Conservation (phyloP, 2,888 invertebrate genomes). For the Eulithis testata region DNA sequence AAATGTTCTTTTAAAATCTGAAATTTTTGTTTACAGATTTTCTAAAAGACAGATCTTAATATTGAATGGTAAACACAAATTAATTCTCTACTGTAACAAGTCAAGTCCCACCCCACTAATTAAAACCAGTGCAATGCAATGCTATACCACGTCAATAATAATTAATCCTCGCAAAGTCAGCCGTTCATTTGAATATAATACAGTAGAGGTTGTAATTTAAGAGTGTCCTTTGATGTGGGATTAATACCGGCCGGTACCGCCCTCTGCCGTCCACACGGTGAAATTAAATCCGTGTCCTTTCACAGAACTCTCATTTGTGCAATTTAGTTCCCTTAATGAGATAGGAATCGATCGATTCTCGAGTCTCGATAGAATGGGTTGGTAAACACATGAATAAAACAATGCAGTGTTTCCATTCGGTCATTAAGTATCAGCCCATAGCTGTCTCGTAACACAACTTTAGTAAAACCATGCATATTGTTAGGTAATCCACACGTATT, state of each 20-base stretch:
- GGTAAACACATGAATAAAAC: slow-evolving; percentile 17
- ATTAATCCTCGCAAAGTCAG: slow-evolving; percentile 55
- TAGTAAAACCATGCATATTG: no score
- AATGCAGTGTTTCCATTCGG: slow-evolving; percentile 5
- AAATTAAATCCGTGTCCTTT: slow-evolving; percentile 77
- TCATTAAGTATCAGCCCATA: not conserved
- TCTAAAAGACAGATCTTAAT: not conserved
- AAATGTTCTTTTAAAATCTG: no score
- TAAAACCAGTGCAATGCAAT: slow-evolving; percentile 43
- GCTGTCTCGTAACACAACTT: not conserved
- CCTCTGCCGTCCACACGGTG: slow-evolving; percentile 55
- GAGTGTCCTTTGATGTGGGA: slow-evolving; percentile 79
- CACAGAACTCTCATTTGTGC: slow-evolving; percentile 69
- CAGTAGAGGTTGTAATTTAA: slow-evolving; percentile 66
- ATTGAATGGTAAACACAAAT: not conserved
- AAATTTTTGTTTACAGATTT: no score
- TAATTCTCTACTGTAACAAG: slow-evolving; percentile 11
- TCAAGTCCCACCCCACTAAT: slow-evolving; percentile 39
- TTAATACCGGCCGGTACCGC: slow-evolving; percentile 63
- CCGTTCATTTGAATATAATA: slow-evolving; percentile 59
- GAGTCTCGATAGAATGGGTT: slow-evolving; percentile 18
- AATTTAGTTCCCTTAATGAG: slow-evolving; percentile 63
- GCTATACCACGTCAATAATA: slow-evolving; percentile 48
- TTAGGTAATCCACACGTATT: not conserved
- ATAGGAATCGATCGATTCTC: slow-evolving; percentile 42